Evolutionary conservation across 2,888 invertebrate species (phyloP), one percentile per base, ranked within the genome.

Genomic region (Drosophila prostipennis): DNA sequence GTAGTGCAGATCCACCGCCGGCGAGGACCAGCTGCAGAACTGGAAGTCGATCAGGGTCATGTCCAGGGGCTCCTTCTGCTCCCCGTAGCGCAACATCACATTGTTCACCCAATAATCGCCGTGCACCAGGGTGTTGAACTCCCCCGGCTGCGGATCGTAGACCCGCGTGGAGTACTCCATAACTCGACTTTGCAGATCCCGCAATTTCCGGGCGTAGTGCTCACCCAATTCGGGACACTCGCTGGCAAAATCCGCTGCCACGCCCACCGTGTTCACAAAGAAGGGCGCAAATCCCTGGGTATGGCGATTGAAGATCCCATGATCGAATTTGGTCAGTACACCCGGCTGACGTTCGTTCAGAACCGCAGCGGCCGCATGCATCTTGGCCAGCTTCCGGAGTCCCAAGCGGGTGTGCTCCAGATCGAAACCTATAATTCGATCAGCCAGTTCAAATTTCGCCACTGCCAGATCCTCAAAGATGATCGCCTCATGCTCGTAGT

Each of bases 341-440:
- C 86, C 89, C 1, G 87, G 81, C 7, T 88, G 76, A 0, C 85
- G 91, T 23, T 90, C 85, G 61, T 93, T 93, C 36, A 91, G 78
- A 0, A 92, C 92, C 0, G 93, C 91, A 0, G 93, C 92, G 0
- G 93, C 84, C 0, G 93, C 93, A 79, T 93, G 93, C 79, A 93
- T 93, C 73, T 91, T 91, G 1, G 93, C 93, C 74, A 93, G 71
- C 8, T 92, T 90, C 3, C 85, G 81, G 0, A 93, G 64, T 0
- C 90, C 87, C 43, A 92, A 4, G 64, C 87, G 90, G 0, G 91
- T 76, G 60, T 93, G 92, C 1, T 85, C 81, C 55, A 92, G 52
- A 64, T 93, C 92, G 40, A 93, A 80, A 3, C 92, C 91, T 2
- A 55, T 68, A 16, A 84, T 52, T 3, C 91, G 86, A 73, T 91